Conservation (phyloP, 2,797 vertebrate species). For the Centroberyx gerrardi region DNA sequence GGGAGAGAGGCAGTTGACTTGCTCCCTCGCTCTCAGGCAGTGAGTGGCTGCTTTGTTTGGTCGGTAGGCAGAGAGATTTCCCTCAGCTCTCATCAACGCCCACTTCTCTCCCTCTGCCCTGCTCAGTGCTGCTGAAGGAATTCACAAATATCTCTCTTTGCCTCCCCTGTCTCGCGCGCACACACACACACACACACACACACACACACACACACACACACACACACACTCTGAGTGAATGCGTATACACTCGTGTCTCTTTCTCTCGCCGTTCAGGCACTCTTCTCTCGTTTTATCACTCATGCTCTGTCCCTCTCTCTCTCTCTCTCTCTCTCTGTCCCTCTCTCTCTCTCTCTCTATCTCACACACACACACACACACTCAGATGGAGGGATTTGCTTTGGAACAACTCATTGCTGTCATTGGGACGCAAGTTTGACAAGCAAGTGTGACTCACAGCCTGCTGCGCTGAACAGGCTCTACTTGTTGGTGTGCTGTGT, state of each 20-base stretch:
- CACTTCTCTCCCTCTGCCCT: slow-evolving; percentile 18
- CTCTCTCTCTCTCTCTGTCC: slow-evolving; percentile 10
- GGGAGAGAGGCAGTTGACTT: not conserved
- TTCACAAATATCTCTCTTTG: slow-evolving; percentile 27
- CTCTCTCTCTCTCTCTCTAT: not conserved
- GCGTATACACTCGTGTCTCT: not conserved
- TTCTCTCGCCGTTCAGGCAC: slow-evolving; percentile 4
- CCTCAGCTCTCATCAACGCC: slow-evolving; percentile 50
- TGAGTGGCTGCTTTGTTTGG: slow-evolving; percentile 65
- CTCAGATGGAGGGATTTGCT: slow-evolving; percentile 14
- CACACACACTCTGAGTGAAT: slow-evolving; percentile 5
- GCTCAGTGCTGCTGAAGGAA: slow-evolving; percentile 29
- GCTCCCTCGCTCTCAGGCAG: slow-evolving; percentile 3
- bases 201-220: slow-evolving; percentile 12
- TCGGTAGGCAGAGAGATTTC: slow-evolving; percentile 32
- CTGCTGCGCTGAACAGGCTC: slow-evolving; percentile 78
- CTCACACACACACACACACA: not conserved
- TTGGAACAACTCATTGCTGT: slow-evolving; percentile 57
- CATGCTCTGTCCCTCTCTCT: not conserved
- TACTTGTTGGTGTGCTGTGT: slow-evolving; percentile 72
- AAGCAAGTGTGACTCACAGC: slow-evolving; percentile 76
- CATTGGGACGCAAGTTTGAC: slow-evolving; percentile 66
- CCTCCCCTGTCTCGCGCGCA: slow-evolving; percentile 9
- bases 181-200: slow-evolving; percentile 7
- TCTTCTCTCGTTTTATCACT: slow-evolving; percentile 2